Base-by-base conservation (phyloP, 2,888 invertebrate species). In the Acanthacorydalis orientalis region DNA sequence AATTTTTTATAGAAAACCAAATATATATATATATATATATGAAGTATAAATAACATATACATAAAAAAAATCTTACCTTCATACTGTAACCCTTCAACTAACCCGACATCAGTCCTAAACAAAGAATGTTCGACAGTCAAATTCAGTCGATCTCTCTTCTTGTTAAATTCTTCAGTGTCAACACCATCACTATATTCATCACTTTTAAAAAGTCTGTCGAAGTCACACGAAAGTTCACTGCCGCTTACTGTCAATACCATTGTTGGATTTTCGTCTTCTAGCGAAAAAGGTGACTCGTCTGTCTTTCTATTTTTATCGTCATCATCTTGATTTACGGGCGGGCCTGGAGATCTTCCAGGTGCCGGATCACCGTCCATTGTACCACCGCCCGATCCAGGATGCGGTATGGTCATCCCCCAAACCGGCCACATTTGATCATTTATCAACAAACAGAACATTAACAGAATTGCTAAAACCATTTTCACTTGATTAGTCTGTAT, bases 321-420 rank as follows among this genome's bases (percentile, higher is more conserved):
- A 38, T 38, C 15, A n/a, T 38, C 14, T 14, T 38, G 38, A 7
- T 11, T 9, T 4, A 41, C 16, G 44, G 77, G 78, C 54, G 78
- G 78, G 38, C 78, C 78, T 11, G 78, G 78, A 1, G 78, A 78
- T 37, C 79, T 67, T 7, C 78, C 78, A 1, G 78, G 79, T 1
- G 78, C 78, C 11, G 78, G 78, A 59, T 79, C 79, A 47, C 75
- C 77, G 54, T 68, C 73, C 12, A 56, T 52, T 12, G 12, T 14
- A 12, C 37, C 37, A 37, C 37, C 37, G 23, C 23, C 23, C 6
- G 23, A 23, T 33, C 55, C 54, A 2, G 55, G 54, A 43, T 56
- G 57, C 47, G 56, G 55, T 37, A 59, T 49, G 31, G 57, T 54
- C 52, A 56, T 54, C 9, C 55, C 53, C 12, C 12, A 37, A 7